Conservation (phyloP, 2,113 vertebrate species). For the Cisticola juncidis region DNA sequence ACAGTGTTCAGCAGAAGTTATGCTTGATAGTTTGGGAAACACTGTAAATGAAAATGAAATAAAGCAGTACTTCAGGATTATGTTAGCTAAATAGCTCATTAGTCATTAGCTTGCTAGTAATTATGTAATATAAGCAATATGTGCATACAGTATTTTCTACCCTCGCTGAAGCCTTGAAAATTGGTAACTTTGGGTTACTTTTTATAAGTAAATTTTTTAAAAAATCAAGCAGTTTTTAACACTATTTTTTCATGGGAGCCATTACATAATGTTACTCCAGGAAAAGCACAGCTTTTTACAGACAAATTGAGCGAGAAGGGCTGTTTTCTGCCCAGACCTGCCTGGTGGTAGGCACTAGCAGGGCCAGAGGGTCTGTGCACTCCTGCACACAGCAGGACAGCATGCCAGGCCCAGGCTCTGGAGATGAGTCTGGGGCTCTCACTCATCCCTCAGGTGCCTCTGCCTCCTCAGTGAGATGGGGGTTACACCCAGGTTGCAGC, state of each 20-base stretch:
- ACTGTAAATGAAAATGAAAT: neutral
- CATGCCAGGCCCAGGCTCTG: neutral
- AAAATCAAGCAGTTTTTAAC: neutral
- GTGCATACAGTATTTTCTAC: neutral
- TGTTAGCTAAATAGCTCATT: neutral
- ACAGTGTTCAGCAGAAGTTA: neutral
- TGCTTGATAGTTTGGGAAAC: neutral
- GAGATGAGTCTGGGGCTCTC: neutral
- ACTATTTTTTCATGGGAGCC: neutral
- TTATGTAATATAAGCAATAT: neutral
- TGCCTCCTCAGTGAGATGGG: neutral
- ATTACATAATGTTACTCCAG: neutral
- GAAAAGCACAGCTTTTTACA: neutral
- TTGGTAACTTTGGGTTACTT: neutral
- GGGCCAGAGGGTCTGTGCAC: neutral
- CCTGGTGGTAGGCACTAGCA: rapidly evolving
- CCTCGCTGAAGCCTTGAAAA: neutral
- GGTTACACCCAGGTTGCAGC: neutral
- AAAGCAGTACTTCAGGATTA: neutral
- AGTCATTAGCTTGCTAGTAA: neutral
- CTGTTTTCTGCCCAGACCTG: neutral
- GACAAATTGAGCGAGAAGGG: neutral
- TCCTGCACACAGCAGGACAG: neutral
- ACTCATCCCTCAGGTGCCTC: neutral
- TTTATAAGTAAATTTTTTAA: neutral